A percentile compares a stretch with the other conserved stretches of the same genome.
Conservation (phyloP, 2,888 invertebrate species). For the Siphlonurus alternatus region DNA sequence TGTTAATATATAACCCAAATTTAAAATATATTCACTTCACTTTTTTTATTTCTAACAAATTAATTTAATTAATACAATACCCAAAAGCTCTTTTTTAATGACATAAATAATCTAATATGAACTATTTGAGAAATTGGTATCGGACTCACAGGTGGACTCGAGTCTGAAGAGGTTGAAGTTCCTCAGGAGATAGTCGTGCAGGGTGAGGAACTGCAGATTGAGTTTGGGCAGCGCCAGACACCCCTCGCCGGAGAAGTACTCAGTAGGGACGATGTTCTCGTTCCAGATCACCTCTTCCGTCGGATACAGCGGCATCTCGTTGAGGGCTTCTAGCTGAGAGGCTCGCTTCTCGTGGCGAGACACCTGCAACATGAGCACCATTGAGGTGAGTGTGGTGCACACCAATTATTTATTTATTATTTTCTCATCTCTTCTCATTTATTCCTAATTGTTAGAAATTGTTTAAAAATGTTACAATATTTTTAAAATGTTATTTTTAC, state of each 20-base stretch:
- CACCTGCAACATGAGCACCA: conserved; percentile 31
- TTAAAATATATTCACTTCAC: too few relatives aligned
- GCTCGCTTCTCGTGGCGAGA: conserved; percentile 74
- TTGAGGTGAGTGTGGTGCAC: neutral
- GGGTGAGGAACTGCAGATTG: conserved; percentile 92
- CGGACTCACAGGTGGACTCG: conserved; percentile 93
- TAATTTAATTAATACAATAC: too few relatives aligned
- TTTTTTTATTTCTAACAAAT: too few relatives aligned
- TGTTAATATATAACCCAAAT: too few relatives aligned
- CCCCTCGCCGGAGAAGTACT: conserved; percentile 91
- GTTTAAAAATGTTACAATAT: too few relatives aligned
- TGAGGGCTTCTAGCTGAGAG: conserved; percentile 86
- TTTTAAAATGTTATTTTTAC: too few relatives aligned
- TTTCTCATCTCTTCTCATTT: too few relatives aligned
- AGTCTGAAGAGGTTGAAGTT: conserved; percentile 95
- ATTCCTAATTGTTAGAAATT: too few relatives aligned
- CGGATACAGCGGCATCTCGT: conserved; percentile 96
- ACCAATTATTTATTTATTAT: neutral
- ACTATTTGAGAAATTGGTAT: too few relatives aligned
- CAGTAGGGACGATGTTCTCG: conserved; percentile 94
- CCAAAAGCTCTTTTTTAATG: too few relatives aligned
- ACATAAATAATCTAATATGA: too few relatives aligned
- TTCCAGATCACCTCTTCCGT: conserved; percentile 98
- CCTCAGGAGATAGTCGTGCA: conserved; percentile 92
- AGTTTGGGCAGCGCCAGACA: conserved; percentile 92